Base-by-base conservation (phyloP, 2,888 invertebrate genomes). In the Lasioglossum zephyrum region DNA sequence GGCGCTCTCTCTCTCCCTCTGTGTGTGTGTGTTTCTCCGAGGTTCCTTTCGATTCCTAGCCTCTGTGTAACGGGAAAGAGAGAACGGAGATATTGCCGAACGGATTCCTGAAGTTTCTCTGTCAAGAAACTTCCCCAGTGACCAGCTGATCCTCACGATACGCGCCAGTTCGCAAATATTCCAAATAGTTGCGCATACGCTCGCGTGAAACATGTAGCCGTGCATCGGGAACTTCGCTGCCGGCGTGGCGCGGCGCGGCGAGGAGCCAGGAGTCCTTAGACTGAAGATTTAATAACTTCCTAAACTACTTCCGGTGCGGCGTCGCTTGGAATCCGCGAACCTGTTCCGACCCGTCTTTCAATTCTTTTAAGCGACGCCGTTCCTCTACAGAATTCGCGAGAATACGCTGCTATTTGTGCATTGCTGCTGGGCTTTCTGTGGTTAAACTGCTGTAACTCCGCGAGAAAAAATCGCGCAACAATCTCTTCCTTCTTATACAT, bases 281-380 rank as follows among this genome's bases (percentile, higher is more conserved):
- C 39, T 72, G 53, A n/a, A 73, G 73, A 77, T 77, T 77, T 84
- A 83, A 74, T 74, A 77, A 74, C 47, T 84, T 60, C 73, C 57
- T 31, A 41, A 77, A 73, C 69, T 69, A 57, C 69, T 57, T 73
- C 8, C 41, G 44, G 8, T 41, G 60, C 39, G 47, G 70, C 31
- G 49, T 69, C 22, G 26, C 44, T 31, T 69, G 8, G 31, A 57
- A 39, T 74, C 18, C 26, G 66, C 26, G n/a, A 9, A 13, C 13
- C 39, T n/a, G 41, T 22, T 39, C 13, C 22, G 39, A 70, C n/a
- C 9, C 22, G 36, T 39, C 69, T 41, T 70, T 22, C 39, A n/a
- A 39, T 41, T 70, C 39, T 70, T 70, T 41, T 9, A 66, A 66
- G 18, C 36, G 26, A 60, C 60, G 26, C 60, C 13, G 13, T 60